Percentiles rank a stretch among this genome's conserved stretches.
Evolutionary conservation across 2,113 vertebrate genomes (phyloP).

Genomic region (Embiotoca jacksoni): DNA sequence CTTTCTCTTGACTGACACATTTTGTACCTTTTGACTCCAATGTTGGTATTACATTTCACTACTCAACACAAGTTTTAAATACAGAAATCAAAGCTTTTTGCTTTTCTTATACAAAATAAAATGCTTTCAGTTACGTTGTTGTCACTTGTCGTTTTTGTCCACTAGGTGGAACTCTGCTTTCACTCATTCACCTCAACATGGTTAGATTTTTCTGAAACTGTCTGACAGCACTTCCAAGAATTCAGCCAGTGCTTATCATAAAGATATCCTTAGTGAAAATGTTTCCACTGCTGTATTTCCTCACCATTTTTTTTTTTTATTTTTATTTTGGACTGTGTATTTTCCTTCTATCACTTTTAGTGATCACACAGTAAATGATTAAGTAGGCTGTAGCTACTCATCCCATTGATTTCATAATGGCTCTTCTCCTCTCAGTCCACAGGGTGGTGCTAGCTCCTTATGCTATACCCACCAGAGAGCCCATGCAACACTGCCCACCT

Average conservation of each 20-base stretch:
- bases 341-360: constrained; percentile 5
- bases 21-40: constrained; percentile 8
- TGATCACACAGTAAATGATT: neutral
- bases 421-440: constrained; percentile 47
- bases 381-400: neutral
- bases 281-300: neutral
- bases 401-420: neutral
- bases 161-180: constrained; percentile 63
- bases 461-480: constrained; percentile 27
- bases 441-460: constrained; percentile 70
- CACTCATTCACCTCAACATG: constrained; percentile 1
- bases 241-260: neutral
- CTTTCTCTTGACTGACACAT: neutral
- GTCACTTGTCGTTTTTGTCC: constrained; percentile 17
- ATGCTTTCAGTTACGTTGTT: neutral
- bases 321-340: neutral
- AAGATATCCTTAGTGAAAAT: neutral
- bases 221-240: neutral
- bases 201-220: neutral
- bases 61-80: neutral
- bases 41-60: neutral
- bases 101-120: constrained; percentile 18
- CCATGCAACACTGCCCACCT: constrained; percentile 76
- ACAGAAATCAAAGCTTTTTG: neutral
- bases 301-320: neutral